Base-by-base conservation (phyloP, 2,797 vertebrate species). In the Acanthiza pusilla region DNA sequence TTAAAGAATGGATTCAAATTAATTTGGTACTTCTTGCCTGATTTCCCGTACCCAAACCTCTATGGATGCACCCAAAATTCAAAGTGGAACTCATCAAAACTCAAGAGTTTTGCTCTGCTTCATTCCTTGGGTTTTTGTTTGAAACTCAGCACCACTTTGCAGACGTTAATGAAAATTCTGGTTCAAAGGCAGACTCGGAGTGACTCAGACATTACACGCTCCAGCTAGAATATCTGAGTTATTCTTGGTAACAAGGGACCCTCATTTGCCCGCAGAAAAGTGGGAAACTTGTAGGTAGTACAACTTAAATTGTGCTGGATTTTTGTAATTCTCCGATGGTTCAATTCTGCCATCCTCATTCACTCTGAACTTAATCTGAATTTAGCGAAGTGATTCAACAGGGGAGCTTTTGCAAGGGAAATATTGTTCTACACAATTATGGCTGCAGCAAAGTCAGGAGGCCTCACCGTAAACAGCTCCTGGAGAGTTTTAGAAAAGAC, bases 321-420 rank as follows among this genome's bases (percentile, higher is more conserved):
- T 57, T 81, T 77, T 75, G 77, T 80, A 74, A 48, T 54, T 91
- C 61, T 87, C 57, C 34, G 54, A 15, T 11, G 22, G 68, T 26
- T 82, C 65, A 60, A 26, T 65, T 67, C 86, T 91, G 63, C 43
- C 71, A 54, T 25, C 60, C 43, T 84, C 2, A 2, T 34, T 95
- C 71, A 40, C 42, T 54, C 15, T 27, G 27, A 92, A 34, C 21
- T 91, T 93, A 88, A 94, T 95, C 93, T 94, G 84, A 88, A 79
- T 3, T 75, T 57, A 90, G 61, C 57, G 68, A 42, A 82, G 83
- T 17, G 34, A 85, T 61, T 94, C 74, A 32, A 13, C 1, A 16
- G 38, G 60, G 48, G 70, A 73, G 14, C 23, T 42, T 72, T 86
- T 86, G 43, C 77, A 90, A 84, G 71, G 65, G 87, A 90, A 91